Percentiles rank a stretch among this genome's conserved stretches.
These are phyloP conservation scores for Otus sunia DNA, from an alignment of 2,113 vertebrate species.

Conservation along the genomic window DNA sequence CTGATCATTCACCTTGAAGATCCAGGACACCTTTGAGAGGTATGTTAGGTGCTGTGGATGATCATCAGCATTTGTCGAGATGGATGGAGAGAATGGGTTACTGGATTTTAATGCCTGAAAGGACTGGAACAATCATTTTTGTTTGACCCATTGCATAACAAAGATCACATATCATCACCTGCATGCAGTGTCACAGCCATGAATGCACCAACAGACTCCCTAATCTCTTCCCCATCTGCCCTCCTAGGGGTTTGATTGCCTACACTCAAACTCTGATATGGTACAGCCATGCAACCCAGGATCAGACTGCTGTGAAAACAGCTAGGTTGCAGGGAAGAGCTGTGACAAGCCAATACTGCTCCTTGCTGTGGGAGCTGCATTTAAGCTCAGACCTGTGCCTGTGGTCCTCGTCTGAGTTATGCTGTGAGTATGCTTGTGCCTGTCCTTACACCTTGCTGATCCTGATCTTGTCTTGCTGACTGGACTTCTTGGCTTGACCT, in stretches of 20 bases:
- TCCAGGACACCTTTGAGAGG: neutral
- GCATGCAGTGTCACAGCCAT: accelerated
- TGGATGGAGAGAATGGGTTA: neutral
- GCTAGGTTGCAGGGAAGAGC: neutral
- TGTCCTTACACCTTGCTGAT: neutral
- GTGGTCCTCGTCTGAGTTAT: neutral
- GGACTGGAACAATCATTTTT: neutral
- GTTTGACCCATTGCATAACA: neutral
- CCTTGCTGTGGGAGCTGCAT: neutral
- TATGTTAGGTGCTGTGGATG: neutral
- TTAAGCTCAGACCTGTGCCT: neutral
- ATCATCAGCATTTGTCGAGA: neutral
- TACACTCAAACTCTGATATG: neutral
- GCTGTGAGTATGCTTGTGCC: neutral
- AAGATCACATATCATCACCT: neutral
- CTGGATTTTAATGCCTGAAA: neutral
- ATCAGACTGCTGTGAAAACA: neutral
- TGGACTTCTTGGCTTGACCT: neutral
- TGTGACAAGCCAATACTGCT: neutral
- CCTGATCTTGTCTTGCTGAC: neutral
- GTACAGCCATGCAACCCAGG: neutral
- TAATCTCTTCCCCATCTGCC: neutral
- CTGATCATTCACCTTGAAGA: neutral
- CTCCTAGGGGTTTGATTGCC: neutral
- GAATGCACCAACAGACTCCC: neutral